These are phyloP conservation scores for Anthonomus grandis DNA, from an alignment of 1,140 invertebrate species.

Conservation along the genomic window DNA sequence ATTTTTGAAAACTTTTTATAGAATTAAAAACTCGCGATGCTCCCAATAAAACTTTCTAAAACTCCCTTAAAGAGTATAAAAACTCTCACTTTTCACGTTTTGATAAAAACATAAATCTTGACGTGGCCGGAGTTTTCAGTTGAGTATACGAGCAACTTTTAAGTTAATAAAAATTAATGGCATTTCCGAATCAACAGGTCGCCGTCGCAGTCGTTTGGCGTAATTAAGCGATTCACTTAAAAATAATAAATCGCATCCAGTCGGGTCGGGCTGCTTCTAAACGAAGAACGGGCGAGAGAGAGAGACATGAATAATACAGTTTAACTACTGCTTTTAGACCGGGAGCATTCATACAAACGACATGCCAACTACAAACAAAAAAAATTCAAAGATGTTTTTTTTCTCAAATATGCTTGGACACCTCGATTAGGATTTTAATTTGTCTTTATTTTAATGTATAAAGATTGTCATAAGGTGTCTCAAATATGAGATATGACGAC, in stretches of 20 bases:
- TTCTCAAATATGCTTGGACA: not conserved
- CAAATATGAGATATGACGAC: no score
- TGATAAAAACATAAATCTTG: slow-evolving; percentile 13
- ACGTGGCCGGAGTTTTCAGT: slow-evolving; percentile 7
- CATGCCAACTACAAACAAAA: not conserved
- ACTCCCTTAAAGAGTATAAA: not conserved
- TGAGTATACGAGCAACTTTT: no score
- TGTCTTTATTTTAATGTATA: no score
- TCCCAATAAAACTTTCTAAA: no score
- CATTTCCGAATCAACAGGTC: slow-evolving; percentile 25
- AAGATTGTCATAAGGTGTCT: no score
- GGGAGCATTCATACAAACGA: no score
- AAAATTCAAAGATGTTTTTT: not conserved
- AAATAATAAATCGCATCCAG: slow-evolving; percentile 21
- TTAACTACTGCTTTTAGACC: slow-evolving; percentile 8
- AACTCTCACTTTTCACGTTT: slow-evolving; percentile 16
- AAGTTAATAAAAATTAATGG: slow-evolving; percentile 28
- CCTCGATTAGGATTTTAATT: no score
- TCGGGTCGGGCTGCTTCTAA: no score
- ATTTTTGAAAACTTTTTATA: no score
- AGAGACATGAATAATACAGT: slow-evolving; percentile 19
- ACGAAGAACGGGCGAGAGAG: slow-evolving; percentile 10
- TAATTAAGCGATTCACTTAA: slow-evolving; percentile 27
- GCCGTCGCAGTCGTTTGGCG: no score
- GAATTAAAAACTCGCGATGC: not conserved